Evolutionary conservation across 2,113 vertebrate species (phyloP).

Genomic region (Phocoena phocoena): DNA sequence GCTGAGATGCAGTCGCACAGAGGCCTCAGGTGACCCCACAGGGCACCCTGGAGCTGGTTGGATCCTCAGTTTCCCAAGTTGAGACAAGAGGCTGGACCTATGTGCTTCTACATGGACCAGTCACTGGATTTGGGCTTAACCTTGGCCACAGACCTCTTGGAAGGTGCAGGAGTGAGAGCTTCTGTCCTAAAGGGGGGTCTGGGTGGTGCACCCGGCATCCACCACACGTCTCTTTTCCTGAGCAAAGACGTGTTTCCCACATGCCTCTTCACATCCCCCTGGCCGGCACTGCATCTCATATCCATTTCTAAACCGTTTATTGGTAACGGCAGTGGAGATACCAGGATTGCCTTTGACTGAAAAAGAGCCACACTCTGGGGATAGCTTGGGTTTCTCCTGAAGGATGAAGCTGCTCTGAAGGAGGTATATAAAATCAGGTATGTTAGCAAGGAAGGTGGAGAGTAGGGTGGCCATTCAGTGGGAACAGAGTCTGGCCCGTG

Average conservation of each 20-base stretch:
- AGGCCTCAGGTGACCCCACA: not conserved
- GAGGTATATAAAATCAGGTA: not conserved
- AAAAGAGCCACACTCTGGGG: not conserved
- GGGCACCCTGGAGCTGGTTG: not conserved
- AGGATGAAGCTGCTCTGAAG: not conserved
- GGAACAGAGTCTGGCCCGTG: not conserved
- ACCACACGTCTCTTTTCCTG: not conserved
- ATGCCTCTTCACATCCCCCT: not conserved
- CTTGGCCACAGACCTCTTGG: not conserved
- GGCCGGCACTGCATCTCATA: too few relatives aligned
- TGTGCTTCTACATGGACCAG: not conserved
- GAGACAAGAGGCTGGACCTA: not conserved
- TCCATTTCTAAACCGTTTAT: not conserved
- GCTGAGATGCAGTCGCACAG: accelerated
- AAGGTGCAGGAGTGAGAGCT: not conserved
- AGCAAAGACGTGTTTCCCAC: not conserved
- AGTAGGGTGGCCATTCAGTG: not conserved
- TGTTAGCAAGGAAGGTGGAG: not conserved
- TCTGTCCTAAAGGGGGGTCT: not conserved
- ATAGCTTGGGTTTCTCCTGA: not conserved
- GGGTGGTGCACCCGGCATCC: not conserved
- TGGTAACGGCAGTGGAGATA: not conserved
- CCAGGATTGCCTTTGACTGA: not conserved
- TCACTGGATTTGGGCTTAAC: not conserved
- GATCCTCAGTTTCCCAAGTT: not conserved